Evolutionary conservation across 2,113 vertebrate genomes (phyloP).

Genomic region (Australoheros scitulus): DNA sequence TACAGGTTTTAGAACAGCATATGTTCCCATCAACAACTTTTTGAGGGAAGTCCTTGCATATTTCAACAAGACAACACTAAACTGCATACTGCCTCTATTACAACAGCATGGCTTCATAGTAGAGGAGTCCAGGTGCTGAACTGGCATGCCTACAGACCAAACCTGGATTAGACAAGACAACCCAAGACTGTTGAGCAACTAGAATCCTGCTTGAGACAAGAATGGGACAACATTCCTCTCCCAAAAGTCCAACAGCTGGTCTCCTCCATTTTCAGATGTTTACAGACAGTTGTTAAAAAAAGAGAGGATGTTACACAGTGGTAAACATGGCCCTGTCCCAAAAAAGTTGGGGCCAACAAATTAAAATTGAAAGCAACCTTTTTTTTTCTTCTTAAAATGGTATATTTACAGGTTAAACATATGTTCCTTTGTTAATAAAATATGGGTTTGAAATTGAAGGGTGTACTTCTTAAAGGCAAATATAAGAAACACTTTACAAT

Average conservation of each 20-base stretch:
- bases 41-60: neutral
- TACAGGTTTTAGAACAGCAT: neutral
- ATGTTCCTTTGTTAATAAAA: no score
- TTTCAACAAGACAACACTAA: neutral
- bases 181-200: neutral
- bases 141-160: neutral
- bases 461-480: neutral
- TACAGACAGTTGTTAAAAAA: neutral
- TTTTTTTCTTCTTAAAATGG: neutral
- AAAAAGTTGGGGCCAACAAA: neutral
- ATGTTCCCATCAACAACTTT: neutral
- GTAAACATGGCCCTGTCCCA: no score
- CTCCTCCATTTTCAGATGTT: neutral
- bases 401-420: no score
- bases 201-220: neutral
- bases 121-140: neutral
- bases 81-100: neutral
- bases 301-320: neutral
- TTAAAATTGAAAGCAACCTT: neutral
- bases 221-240: neutral
- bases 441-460: neutral
- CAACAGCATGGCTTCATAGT: neutral
- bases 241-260: neutral
- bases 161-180: neutral
- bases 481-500: neutral